These are phyloP conservation scores for Gavialis gangeticus DNA, from an alignment of 2,113 vertebrate genomes.

Conservation along the genomic window DNA sequence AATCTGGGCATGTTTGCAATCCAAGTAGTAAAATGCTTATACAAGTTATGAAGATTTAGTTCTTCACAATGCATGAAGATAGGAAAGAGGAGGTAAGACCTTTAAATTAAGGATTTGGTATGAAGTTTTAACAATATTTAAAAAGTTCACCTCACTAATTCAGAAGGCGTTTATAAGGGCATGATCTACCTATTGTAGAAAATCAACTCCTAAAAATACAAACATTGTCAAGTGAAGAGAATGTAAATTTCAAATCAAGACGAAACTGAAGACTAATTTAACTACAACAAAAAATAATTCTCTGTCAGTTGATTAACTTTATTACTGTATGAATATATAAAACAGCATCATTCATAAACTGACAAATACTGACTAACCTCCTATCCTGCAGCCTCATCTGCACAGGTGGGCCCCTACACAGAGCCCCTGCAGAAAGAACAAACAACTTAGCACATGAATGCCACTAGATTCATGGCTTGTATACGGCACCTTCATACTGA, in stretches of 20 bases:
- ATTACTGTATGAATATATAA: neutral
- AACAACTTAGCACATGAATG: neutral
- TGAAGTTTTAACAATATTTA: neutral
- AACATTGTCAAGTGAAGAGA: conserved; percentile 35
- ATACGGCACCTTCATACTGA: neutral
- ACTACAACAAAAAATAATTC: neutral
- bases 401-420: rapidly evolving
- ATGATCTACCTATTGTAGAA: neutral
- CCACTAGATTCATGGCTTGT: neutral
- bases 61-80: neutral
- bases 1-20: too few relatives aligned
- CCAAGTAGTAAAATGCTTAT: too few relatives aligned
- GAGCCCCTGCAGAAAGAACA: neutral
- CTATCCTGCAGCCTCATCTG: neutral
- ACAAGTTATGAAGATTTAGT: neutral
- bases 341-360: neutral
- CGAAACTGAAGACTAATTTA: neutral
- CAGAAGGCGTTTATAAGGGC: conserved; percentile 25
- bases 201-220: conserved; percentile 60
- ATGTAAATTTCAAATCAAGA: conserved; percentile 36
- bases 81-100: neutral
- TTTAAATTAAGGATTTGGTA: neutral
- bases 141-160: conserved; percentile 33
- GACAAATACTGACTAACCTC: neutral
- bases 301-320: neutral